Percentiles rank a stretch among this genome's conserved stretches.
These are phyloP conservation scores for Aphidius colemani DNA, from an alignment of 2,888 invertebrate species.

Conservation along the genomic window DNA sequence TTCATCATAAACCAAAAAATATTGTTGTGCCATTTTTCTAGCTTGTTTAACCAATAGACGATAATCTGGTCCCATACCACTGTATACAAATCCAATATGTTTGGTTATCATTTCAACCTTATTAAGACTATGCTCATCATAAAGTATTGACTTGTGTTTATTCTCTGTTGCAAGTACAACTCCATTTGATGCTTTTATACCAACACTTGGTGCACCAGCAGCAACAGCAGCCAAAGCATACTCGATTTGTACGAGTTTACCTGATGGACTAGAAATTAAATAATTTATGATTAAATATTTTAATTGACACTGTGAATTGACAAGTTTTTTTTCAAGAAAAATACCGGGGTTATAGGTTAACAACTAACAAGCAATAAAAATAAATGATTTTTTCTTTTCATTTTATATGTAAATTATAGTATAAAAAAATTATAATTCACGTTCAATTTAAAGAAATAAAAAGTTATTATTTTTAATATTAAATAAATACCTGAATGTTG, in stretches of 20 bases:
- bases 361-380: neutral
- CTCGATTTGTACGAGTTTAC: conserved; percentile 99
- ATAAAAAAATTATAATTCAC: neutral
- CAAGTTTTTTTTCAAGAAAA: neutral
- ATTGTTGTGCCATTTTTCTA: conserved; percentile 95
- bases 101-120: conserved; percentile 96
- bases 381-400: neutral
- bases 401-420: neutral
- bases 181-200: conserved; percentile 98
- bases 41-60: conserved; percentile 89
- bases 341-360: conserved; percentile 9
- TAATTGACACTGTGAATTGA: neutral
- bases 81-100: conserved; percentile 98
- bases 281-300: conserved; percentile 7
- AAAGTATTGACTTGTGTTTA: conserved; percentile 94
- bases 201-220: conserved; percentile 97
- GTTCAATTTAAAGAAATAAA: neutral
- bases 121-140: conserved; percentile 95
- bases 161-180: conserved; percentile 99
- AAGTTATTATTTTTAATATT: neutral
- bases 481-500: conserved; percentile 73
- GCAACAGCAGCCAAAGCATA: conserved; percentile 99
- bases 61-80: conserved; percentile 92
- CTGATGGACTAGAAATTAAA: conserved; percentile 83
- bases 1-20: conserved; percentile 88